These are phyloP conservation scores for Pemphigus obesinymphae DNA, from an alignment of 1,140 invertebrate genomes.

Conservation along the genomic window DNA sequence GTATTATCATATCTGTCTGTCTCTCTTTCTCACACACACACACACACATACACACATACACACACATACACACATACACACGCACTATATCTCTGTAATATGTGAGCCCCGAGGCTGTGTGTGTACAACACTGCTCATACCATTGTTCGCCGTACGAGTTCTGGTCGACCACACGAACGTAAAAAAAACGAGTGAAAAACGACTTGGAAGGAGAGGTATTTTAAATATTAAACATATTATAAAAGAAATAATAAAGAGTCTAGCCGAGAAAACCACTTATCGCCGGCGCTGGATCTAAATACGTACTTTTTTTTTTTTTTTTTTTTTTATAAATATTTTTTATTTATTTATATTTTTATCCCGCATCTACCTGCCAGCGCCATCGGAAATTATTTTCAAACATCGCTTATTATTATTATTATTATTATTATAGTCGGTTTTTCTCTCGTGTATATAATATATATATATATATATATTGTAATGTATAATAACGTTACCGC, in stretches of 20 bases:
- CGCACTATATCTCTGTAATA: too few relatives aligned
- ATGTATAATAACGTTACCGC: background rate
- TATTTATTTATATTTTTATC: too few relatives aligned
- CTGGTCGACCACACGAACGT: background rate
- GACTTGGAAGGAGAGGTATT: constrained; percentile 1
- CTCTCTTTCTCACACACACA: background rate
- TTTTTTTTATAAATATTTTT: too few relatives aligned
- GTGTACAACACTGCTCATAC: background rate
- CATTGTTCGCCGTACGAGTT: constrained; percentile 24
- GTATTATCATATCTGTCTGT: background rate
- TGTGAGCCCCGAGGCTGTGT: background rate
- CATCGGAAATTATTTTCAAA: constrained; percentile 30
- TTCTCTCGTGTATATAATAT: background rate
- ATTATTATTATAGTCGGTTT: background rate
- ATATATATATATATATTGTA: background rate
- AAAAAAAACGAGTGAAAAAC: background rate
- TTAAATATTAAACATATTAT: too few relatives aligned
- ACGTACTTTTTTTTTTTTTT: constrained; percentile 29
- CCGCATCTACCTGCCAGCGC: constrained; percentile 10
- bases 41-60: too few relatives aligned
- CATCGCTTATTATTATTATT: constrained; percentile 21
- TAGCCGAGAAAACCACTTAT: constrained; percentile 39
- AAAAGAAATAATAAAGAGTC: constrained; percentile 23
- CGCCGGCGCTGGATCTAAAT: constrained; percentile 16
- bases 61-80: too few relatives aligned